phyloP scores from a whole-genome alignment of 1,140 invertebrate genomes.

The Drosophila tani region DNA sequence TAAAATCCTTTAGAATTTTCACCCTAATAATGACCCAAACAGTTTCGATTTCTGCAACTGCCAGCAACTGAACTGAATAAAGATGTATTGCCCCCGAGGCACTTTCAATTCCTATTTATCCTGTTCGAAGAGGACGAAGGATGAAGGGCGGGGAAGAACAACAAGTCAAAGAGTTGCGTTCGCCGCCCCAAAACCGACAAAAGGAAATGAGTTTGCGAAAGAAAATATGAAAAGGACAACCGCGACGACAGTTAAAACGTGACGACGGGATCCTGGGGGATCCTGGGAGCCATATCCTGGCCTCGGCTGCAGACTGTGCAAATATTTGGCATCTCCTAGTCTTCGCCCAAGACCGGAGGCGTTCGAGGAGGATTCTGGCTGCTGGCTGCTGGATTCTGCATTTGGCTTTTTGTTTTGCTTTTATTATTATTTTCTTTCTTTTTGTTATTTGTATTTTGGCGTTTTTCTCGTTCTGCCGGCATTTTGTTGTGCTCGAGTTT shows the following conservation, averaged over 20 bases:
- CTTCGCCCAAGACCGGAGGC: constrained; percentile 35
- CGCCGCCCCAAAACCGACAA: constrained; percentile 31
- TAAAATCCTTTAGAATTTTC: background rate
- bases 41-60: background rate
- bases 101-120: constrained; percentile 33
- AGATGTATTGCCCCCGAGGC: background rate
- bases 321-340: constrained; percentile 53
- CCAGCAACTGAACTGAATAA: constrained; percentile 5
- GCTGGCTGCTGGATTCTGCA: constrained; percentile 13
- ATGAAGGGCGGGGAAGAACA: constrained; percentile 6
- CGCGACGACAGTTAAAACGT: constrained; percentile 73
- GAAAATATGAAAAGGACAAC: constrained; percentile 63
- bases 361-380: constrained; percentile 22
- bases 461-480: constrained; percentile 38
- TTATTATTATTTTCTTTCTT: background rate
- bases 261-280: constrained; percentile 41
- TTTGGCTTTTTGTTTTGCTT: constrained; percentile 15
- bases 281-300: constrained; percentile 3
- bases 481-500: constrained; percentile 72
- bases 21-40: too few species aligned
- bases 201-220: constrained; percentile 70
- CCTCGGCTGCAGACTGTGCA: constrained; percentile 32
- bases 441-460: background rate
- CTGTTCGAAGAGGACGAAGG: background rate
- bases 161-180: constrained; percentile 14